phyloP scores from a whole-genome alignment of 2,113 vertebrate genomes.

The Boleophthalmus pectinirostris region DNA sequence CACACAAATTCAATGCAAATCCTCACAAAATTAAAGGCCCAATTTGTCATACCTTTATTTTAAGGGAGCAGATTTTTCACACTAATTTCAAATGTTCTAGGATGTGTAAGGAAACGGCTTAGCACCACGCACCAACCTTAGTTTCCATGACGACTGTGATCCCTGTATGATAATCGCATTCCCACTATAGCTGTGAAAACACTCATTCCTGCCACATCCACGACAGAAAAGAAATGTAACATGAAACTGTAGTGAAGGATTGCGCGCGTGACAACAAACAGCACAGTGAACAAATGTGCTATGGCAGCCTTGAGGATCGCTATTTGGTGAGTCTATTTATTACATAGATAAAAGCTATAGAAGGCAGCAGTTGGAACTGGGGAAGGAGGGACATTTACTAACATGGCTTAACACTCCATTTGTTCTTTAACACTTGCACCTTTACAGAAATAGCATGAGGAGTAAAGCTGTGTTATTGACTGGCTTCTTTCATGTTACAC shows the following conservation, averaged over 20 bases:
- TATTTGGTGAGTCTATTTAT: slow-evolving; percentile 32
- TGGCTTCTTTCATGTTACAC: slow-evolving; percentile 40
- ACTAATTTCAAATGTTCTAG: slow-evolving; percentile 69
- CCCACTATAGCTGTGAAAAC: slow-evolving; percentile 69
- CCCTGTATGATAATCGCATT: slow-evolving; percentile 77
- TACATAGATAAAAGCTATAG: slow-evolving; percentile 2
- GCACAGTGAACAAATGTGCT: slow-evolving; percentile 19
- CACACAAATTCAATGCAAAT: not conserved
- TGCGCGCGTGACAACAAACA: slow-evolving; percentile 25
- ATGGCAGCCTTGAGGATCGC: slow-evolving; percentile 30
- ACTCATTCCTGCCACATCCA: slow-evolving; percentile 53
- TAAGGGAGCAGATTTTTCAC: slow-evolving; percentile 67
- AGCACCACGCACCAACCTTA: slow-evolving; percentile 61
- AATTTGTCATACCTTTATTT: slow-evolving; percentile 59
- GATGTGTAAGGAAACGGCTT: slow-evolving; percentile 70
- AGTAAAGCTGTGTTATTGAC: not conserved
- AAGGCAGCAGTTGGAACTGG: not conserved
- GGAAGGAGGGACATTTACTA: slow-evolving; percentile 5
- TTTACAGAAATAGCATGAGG: slow-evolving; percentile 10
- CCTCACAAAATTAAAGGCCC: not conserved
- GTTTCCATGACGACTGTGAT: slow-evolving; percentile 80
- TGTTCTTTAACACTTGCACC: slow-evolving; percentile 26
- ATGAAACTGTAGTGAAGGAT: slow-evolving; percentile 40
- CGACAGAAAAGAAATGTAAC: slow-evolving; percentile 46
- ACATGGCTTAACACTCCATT: slow-evolving; percentile 19